Evolutionary conservation across 2,113 vertebrate species (phyloP), one percentile per base, ranked within the genome.

Genomic region (Mystacornis crossleyi): DNA sequence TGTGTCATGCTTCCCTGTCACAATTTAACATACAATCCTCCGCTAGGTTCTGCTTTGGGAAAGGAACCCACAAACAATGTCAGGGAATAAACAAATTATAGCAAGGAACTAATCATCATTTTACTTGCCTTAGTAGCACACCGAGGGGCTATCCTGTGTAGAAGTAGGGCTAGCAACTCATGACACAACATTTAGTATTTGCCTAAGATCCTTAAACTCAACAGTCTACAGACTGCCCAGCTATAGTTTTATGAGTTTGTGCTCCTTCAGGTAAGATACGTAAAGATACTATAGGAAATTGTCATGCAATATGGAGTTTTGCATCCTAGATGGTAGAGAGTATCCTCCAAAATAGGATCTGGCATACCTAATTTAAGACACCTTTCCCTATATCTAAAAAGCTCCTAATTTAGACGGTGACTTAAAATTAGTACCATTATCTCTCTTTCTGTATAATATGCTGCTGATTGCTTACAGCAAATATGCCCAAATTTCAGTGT

Each of bases 401-500:
- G 26, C 7, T 93, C 23, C 54, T 81, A 66, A 80, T 61, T 75
- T 57, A 86, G 40, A 40, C 64, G 61, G 25, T 47, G 25, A 61
- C 21, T 64, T 89, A 60, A 19, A 53, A 75, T 88, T 71, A 81
- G 11, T 47, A 21, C 79, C 48, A 81, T 54, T 83, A 34, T 85
- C 28, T 91, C 54, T 58, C 18, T 90, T 94, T 73, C 31, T 93
- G 25, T 73, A 31, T 54, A 54, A 62, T 81, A 83, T 65, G 71
- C 79, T 96, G 92, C 79, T 95, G 67, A 55, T 94, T 57, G n/a
- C 57, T 80, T 81, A 91, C 79, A 89, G 61, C 24, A 58, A 90
- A 78, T 54, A 54, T 45, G 21, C 71, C 34, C 72, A 58, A 51
- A 81, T 88, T 81, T 90, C 51, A 31, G 1, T 57, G 66, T 74